Percentiles rank a stretch among this genome's conserved stretches.
Evolutionary conservation across 1,140 invertebrate genomes (phyloP).

Genomic region (Meloidogyne chitwoodi): DNA sequence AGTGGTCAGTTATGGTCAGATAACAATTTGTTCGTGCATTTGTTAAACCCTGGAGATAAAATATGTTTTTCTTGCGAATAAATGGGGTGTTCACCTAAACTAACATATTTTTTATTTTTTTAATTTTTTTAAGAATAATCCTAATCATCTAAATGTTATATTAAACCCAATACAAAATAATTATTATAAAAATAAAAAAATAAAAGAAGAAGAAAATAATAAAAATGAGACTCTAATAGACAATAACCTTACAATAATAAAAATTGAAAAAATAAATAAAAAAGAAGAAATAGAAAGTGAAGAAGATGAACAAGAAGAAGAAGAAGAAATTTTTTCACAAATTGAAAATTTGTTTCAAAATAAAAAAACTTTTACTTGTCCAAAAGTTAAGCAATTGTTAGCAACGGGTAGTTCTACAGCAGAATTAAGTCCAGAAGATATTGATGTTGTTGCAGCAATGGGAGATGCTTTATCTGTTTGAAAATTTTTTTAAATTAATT

Average conservation of each 20-base stretch:
- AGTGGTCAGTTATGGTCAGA: too few species aligned
- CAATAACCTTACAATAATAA: background rate
- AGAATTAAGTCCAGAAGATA: constrained; percentile 41
- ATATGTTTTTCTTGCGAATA: too few species aligned
- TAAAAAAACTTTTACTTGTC: constrained; percentile 22
- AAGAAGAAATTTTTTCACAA: constrained; percentile 35
- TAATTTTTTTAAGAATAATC: background rate
- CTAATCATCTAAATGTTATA: background rate
- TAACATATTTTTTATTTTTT: background rate
- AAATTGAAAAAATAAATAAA: background rate
- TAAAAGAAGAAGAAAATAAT: background rate
- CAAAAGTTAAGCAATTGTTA: constrained; percentile 4
- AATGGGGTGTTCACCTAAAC: too few species aligned
- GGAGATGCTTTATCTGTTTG: constrained; percentile 37
- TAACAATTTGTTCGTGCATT: too few species aligned
- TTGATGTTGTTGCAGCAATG: constrained; percentile 49
- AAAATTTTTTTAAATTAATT: too few species aligned
- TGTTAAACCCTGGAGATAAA: too few species aligned
- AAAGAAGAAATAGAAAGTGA: background rate
- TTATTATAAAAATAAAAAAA: too few species aligned
- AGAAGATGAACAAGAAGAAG: background rate
- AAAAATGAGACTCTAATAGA: background rate
- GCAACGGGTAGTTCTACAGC: constrained; percentile 28
- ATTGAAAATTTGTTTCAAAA: constrained; percentile 48
- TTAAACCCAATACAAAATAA: background rate